phyloP scores from a whole-genome alignment of 2,888 invertebrate genomes.

The Lycia hirtaria region DNA sequence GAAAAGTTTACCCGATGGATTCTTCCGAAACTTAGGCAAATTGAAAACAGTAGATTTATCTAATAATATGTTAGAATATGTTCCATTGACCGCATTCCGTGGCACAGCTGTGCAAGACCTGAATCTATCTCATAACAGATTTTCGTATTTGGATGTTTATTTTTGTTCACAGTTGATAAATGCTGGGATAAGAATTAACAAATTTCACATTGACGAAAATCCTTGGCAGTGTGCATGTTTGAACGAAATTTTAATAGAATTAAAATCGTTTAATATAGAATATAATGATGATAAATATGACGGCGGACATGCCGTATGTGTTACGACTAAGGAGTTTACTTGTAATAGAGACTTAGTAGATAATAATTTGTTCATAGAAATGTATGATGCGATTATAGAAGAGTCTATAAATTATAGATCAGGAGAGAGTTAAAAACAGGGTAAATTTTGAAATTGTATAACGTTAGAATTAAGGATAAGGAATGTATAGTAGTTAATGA shows the following conservation, averaged over 20 bases:
- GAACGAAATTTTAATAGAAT: slow-evolving; percentile 62
- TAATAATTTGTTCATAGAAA: slow-evolving; percentile 55
- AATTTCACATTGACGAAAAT: slow-evolving; percentile 68
- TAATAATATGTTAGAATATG: slow-evolving; percentile 58
- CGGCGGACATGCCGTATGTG: slow-evolving; percentile 64
- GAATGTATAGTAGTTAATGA: too few species aligned
- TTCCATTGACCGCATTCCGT: slow-evolving; percentile 64
- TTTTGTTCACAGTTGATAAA: slow-evolving; percentile 67
- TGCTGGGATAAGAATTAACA: slow-evolving; percentile 58
- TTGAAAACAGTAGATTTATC: slow-evolving; percentile 62
- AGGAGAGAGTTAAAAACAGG: too few species aligned
- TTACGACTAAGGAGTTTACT: slow-evolving; percentile 52
- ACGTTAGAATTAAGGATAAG: too few species aligned
- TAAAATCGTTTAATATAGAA: slow-evolving; percentile 55
- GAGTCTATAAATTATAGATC: not conserved
- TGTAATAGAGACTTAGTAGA: slow-evolving; percentile 61
- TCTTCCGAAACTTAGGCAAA: slow-evolving; percentile 58
- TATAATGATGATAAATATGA: slow-evolving; percentile 61
- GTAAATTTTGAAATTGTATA: too few species aligned
- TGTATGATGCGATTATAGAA: slow-evolving; percentile 47
- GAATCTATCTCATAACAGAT: slow-evolving; percentile 62
- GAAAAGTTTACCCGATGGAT: slow-evolving; percentile 55
- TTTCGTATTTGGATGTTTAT: slow-evolving; percentile 66
- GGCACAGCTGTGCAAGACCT: slow-evolving; percentile 60
- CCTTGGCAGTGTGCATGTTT: slow-evolving; percentile 76